Conservation (phyloP, 2,113 vertebrate species). For the Danionella cerebrum region DNA sequence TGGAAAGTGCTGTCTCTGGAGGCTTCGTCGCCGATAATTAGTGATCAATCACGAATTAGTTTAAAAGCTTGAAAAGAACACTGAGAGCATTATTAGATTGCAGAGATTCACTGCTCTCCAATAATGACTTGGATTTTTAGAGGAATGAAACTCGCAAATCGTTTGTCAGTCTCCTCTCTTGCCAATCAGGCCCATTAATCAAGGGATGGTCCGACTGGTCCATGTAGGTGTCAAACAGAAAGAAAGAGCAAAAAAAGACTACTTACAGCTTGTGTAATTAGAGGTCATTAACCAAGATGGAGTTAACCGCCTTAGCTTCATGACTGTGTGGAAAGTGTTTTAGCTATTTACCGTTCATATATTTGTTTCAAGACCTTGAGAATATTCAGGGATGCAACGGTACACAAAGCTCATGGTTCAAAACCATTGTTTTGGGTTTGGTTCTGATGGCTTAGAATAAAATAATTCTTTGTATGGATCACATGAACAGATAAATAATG, state of each 20-base stretch:
- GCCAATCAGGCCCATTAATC: slow-evolving; percentile 28
- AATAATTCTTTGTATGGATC: too few relatives aligned
- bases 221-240: slow-evolving; percentile 13
- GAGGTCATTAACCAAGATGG: background rate
- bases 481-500: too few relatives aligned
- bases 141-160: slow-evolving; percentile 21
- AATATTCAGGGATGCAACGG: too few relatives aligned
- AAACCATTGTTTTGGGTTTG: too few relatives aligned
- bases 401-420: too few relatives aligned
- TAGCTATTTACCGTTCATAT: background rate
- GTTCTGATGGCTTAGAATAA: too few relatives aligned
- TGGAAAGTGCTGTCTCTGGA: slow-evolving; percentile 39
- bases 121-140: slow-evolving; percentile 56
- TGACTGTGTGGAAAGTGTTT: background rate
- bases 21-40: slow-evolving; percentile 58
- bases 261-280: slow-evolving; percentile 31
- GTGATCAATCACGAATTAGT: slow-evolving; percentile 65
- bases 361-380: background rate
- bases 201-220: background rate
- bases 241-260: background rate
- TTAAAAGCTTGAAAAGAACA: slow-evolving; percentile 64
- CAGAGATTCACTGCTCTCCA: slow-evolving; percentile 57
- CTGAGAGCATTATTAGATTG: slow-evolving; percentile 59
- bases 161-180: slow-evolving; percentile 36
- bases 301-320: background rate